Conservation (phyloP, 2,113 vertebrate genomes). For the Stercorarius parasiticus region DNA sequence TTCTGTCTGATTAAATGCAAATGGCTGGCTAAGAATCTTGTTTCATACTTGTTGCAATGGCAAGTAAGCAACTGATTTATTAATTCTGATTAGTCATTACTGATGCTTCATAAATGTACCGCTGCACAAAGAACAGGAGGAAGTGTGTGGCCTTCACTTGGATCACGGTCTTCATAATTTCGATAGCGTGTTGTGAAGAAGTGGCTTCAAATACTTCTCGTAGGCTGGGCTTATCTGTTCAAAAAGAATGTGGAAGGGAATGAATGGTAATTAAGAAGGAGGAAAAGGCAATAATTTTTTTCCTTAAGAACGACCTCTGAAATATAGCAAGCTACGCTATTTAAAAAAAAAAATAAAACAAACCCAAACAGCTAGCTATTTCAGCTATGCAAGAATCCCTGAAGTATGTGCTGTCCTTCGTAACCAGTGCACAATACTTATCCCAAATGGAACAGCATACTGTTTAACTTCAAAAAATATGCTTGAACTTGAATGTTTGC, state of each 20-base stretch:
- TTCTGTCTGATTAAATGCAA: conserved; percentile 20
- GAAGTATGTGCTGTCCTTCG: neutral
- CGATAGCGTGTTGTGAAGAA: conserved; percentile 63
- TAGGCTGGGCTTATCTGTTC: conserved; percentile 75
- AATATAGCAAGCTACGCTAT: neutral
- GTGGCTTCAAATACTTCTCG: conserved; percentile 75
- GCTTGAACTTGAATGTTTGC: conserved; percentile 1
- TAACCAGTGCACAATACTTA: neutral
- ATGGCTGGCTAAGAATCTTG: neutral
- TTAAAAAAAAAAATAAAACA: neutral
- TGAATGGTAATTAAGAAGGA: neutral
- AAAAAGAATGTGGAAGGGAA: conserved; percentile 18
- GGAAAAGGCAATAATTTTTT: neutral
- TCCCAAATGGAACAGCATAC: neutral
- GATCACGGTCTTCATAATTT: conserved; percentile 66
- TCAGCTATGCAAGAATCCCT: neutral
- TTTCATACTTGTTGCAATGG: neutral
- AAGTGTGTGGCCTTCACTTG: neutral
- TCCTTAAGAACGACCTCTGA: neutral
- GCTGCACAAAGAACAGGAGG: neutral
- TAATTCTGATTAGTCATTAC: conserved; percentile 49
- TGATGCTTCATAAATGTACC: neutral
- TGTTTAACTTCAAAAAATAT: neutral
- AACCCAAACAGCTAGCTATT: neutral
- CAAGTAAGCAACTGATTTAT: conserved; percentile 25